phyloP scores from a whole-genome alignment of 1,140 invertebrate genomes.

The Orchestia grillus region DNA sequence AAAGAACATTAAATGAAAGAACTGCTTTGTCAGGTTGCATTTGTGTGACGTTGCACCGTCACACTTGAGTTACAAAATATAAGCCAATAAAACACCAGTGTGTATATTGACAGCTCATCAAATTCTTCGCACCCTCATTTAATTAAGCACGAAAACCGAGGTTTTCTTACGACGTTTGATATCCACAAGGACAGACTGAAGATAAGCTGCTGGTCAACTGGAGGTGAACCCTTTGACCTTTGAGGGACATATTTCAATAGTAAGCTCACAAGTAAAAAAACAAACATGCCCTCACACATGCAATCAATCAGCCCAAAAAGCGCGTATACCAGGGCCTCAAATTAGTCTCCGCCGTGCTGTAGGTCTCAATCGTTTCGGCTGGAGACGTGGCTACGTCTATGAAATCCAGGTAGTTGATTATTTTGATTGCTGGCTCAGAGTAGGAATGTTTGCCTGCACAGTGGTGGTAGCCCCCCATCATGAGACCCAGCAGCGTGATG shows the following conservation, averaged over 20 bases:
- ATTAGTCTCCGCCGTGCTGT: background rate
- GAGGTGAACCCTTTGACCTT: background rate
- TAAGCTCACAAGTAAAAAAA: background rate
- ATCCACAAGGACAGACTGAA: too few relatives aligned
- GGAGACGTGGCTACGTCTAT: conserved; percentile 47
- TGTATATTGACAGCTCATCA: too few relatives aligned
- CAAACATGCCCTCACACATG: background rate
- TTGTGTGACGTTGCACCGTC: background rate
- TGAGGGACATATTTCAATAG: background rate
- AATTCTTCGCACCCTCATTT: too few relatives aligned
- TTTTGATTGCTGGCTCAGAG: conserved; percentile 29
- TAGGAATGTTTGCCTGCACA: conserved; percentile 43
- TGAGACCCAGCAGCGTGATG: conserved; percentile 32
- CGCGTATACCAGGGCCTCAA: conserved; percentile 11
- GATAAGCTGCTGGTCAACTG: background rate
- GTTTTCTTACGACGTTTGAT: too few relatives aligned
- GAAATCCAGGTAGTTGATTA: conserved; percentile 34
- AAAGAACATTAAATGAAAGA: too few relatives aligned
- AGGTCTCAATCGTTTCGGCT: background rate
- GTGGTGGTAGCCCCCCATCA: conserved; percentile 42
- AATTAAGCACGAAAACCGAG: too few relatives aligned
- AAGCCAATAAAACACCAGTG: too few relatives aligned
- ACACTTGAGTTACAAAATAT: too few relatives aligned
- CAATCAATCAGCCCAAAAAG: background rate
- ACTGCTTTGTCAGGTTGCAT: background rate